phyloP scores from a whole-genome alignment of 1,140 invertebrate species.

The Tetragonula clypearis region DNA sequence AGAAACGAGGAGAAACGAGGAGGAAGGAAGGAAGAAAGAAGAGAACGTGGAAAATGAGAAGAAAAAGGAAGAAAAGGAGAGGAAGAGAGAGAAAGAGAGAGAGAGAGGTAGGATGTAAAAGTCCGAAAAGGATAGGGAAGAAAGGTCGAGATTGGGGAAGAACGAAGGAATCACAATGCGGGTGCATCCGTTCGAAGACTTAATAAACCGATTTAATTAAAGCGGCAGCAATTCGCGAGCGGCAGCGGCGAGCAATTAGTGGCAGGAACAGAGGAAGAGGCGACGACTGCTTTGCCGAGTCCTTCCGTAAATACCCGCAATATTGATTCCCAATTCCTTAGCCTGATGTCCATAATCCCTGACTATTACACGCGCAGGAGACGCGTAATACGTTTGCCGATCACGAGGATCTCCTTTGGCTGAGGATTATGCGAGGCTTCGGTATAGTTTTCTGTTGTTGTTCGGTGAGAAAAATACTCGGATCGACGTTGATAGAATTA shows the following conservation, averaged over 20 bases:
- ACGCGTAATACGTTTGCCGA: constrained; percentile 52
- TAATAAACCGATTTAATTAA: constrained; percentile 77
- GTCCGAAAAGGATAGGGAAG: background rate
- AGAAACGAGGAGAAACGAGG: background rate
- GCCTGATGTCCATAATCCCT: constrained; percentile 60
- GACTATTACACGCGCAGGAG: constrained; percentile 57
- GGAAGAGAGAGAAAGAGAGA: constrained; percentile 2
- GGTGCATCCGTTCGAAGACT: constrained; percentile 69
- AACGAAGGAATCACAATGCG: constrained; percentile 50
- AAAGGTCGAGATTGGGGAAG: constrained; percentile 21
- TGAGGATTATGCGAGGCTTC: background rate
- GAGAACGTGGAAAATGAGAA: background rate
- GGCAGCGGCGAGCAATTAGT: constrained; percentile 48
- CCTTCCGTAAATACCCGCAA: constrained; percentile 65
- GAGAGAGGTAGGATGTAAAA: constrained; percentile 7
- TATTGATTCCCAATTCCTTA: constrained; percentile 70
- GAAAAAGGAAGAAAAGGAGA: constrained; percentile 15
- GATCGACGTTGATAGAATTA: background rate
- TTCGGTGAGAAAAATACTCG: background rate
- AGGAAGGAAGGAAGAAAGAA: background rate
- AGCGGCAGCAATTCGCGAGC: constrained; percentile 65
- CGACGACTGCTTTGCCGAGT: constrained; percentile 52
- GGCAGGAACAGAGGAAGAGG: constrained; percentile 45
- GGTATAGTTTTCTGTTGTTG: background rate
- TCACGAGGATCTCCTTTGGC: constrained; percentile 8